These are phyloP conservation scores for Glareola pratincola DNA, from an alignment of 2,113 vertebrate species.

Conservation along the genomic window DNA sequence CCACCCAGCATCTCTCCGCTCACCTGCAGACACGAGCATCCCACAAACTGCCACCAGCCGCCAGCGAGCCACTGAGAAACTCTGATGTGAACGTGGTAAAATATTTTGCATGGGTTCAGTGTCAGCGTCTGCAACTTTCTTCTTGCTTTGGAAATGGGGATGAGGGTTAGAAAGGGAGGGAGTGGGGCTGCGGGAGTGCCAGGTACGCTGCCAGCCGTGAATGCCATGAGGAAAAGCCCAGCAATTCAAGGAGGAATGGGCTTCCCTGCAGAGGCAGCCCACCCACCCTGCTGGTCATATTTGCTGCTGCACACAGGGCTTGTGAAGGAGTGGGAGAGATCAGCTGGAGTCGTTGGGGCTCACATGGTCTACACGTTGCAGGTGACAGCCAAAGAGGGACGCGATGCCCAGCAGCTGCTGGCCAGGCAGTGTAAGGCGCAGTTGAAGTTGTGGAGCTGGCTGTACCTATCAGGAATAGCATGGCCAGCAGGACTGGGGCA, in stretches of 20 bases:
- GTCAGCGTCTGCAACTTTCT: background rate
- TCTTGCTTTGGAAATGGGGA: background rate
- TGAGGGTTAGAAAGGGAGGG: background rate
- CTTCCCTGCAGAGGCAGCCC: background rate
- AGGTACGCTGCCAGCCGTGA: rapidly evolving
- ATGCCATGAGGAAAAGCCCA: background rate
- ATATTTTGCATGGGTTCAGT: background rate
- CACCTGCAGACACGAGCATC: background rate
- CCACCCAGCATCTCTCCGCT: background rate
- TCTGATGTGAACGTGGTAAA: rapidly evolving
- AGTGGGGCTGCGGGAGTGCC: background rate
- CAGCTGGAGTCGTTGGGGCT: background rate
- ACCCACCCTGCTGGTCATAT: background rate
- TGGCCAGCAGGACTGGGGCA: background rate
- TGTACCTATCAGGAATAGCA: background rate
- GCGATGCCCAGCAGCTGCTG: background rate
- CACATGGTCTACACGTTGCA: background rate
- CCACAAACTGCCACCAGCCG: background rate
- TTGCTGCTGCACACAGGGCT: background rate
- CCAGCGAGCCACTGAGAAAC: background rate
- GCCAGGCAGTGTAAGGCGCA: background rate
- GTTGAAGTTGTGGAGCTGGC: rapidly evolving
- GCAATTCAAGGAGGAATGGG: background rate
- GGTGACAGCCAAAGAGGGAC: background rate
- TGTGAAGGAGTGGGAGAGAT: background rate